Evolutionary conservation across 35 echinoderm and acorn worm species (phyloP), one percentile per base, ranked within the genome.

Genomic region (Apostichopus parvimensis): DNA sequence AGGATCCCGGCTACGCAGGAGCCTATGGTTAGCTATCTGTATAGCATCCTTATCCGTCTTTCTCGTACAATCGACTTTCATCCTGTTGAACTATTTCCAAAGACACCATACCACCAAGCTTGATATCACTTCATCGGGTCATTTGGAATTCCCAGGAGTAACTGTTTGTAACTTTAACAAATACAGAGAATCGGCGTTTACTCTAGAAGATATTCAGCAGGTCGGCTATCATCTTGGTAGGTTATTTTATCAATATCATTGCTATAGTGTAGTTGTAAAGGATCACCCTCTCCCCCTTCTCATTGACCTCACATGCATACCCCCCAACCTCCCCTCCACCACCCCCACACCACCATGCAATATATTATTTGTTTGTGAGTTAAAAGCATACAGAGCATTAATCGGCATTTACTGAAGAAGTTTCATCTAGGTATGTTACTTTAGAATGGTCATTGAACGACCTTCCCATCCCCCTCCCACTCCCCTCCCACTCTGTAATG

Each of bases 81-180:
- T 91, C 6, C 8, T 95, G 0, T 61, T 84, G 2, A 56, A 81
- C 70, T 99, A 56, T 87, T 17, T 82, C 13, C 56, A 87, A 24
- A 76, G 70, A 25, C 90, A 95, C 70, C 97, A 99, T 73, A 58
- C 93, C 18, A 96, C 95, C 45, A 96, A 99, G 80, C 71, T 96
- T 5, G 97, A 99, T 59, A 77, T 96, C 9, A 64, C 64, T 11
- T 95, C 93, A 23, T 62, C 53, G 0, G 45, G 21, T 0, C 25
- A 91, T 8, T 59, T 94, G 14, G 80, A 77, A 14, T 99, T 96
- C 73, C 97, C 94, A 10, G 91, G 93, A 0, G 66, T 96, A 15
- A 96, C 93, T 2, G 26, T 96, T 25, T 98, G 97, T 75, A 98
- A 98, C 81, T 91, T 94, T 52, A 98, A 98, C 92, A 98, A 98